These are phyloP conservation scores for Leptothorax acervorum DNA, from an alignment of 2,888 invertebrate species.

Conservation along the genomic window DNA sequence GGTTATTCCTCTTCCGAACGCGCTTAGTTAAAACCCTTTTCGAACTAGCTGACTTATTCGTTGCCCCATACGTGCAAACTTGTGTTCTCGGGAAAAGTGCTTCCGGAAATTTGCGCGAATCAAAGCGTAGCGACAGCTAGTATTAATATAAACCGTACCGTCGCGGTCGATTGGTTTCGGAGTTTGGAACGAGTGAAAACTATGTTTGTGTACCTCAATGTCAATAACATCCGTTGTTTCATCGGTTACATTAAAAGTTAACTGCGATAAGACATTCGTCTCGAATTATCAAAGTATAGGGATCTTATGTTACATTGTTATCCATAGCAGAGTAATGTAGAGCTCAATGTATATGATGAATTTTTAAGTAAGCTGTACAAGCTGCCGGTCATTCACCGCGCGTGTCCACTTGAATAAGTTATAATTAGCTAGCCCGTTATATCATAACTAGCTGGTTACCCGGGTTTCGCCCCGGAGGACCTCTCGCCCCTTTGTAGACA, in stretches of 20 bases:
- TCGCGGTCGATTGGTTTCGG: background rate
- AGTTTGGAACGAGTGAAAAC: background rate
- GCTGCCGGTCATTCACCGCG: constrained; percentile 5
- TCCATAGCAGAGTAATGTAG: background rate
- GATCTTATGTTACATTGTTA: background rate
- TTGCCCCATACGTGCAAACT: background rate
- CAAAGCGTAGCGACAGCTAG: background rate
- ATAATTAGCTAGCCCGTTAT: constrained; percentile 34
- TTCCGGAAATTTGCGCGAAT: constrained; percentile 23
- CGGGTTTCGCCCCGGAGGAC: no score
- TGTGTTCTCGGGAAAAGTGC: background rate
- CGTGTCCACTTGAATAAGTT: constrained; percentile 27
- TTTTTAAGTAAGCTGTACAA: constrained; percentile 11
- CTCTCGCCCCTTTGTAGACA: no score
- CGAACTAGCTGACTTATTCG: constrained; percentile 5
- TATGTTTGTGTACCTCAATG: background rate
- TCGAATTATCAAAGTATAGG: background rate
- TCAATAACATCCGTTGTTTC: background rate
- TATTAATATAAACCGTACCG: background rate
- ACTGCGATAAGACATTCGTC: background rate
- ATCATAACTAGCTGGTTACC: background rate
- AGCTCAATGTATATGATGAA: background rate
- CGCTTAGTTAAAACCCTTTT: constrained; percentile 19
- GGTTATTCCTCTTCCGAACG: constrained; percentile 26
- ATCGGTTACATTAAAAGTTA: background rate